Base-by-base conservation (phyloP, 2,113 vertebrate species). In the Semnornis frantzii region DNA sequence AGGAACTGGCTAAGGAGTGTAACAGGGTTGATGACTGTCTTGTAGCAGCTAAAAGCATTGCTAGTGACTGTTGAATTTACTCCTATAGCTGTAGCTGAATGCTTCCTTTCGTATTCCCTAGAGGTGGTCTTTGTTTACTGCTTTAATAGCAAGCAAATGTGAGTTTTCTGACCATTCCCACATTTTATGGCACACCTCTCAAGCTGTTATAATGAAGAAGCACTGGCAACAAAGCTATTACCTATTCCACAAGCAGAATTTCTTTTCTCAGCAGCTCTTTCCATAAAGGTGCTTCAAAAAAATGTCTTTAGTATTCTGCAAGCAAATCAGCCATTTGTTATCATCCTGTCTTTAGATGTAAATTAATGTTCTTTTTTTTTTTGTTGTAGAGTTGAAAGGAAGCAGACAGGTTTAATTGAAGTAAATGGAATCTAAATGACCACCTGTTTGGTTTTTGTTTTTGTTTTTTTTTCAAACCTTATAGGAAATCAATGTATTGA, bases 401-500 rank as follows among this genome's bases (percentile, higher is more conserved):
- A 74, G 75, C 28, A 94, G 37, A 54, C 63, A 39, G 30, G 21
- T 92, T 89, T 91, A 93, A 84, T 46, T 58, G 12, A 89, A 94
- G 81, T 87, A 60, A 83, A 96, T 94, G 55, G 81, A 89, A 88
- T 69, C 76, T 88, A 75, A 76, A 74, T 95, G 92, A 97, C 76
- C 23, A 79, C 44, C 81, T 94, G 69, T 94, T 98, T 81, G 37
- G 39, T 65, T n/a, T n/a, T n/a, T n/a, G n/a, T n/a, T n/a, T n/a
- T n/a, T n/a, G n/a, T n/a, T n/a, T n/a, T n/a, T n/a, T n/a, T 85
- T 94, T 92, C 76, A 85, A 90, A 96, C 72, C 94, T 96, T 54
- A 74, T 93, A 99, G 98, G 98, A 98, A 96, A 97, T 98, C 94
- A 98, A 98, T 87, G 98, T 98, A 87, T 97, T 98, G 96, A 98